Conservation (phyloP, 1,140 invertebrate species). For the Tetragonula clypearis region DNA sequence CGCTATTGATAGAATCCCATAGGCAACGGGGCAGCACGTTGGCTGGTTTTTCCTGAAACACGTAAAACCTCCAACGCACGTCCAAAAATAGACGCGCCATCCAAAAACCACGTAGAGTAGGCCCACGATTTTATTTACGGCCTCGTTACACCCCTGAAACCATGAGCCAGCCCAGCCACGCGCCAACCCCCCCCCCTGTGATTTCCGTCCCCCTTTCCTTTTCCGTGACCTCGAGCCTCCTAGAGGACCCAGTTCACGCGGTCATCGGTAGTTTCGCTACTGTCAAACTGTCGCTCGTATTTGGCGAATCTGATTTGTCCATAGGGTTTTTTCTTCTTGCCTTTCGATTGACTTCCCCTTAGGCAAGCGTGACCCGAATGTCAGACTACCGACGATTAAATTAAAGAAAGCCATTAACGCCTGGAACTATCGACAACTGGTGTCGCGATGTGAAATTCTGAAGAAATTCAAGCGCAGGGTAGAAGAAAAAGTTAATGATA, state of each 20-base stretch:
- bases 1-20: constrained; percentile 76
- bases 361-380: too few species aligned
- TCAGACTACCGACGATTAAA: too few species aligned
- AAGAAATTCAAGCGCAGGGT: too few species aligned
- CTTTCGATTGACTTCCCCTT: background rate
- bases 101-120: constrained; percentile 73
- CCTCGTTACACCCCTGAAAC: constrained; percentile 74
- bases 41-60: constrained; percentile 77
- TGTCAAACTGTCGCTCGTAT: background rate
- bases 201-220: background rate
- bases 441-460: too few species aligned
- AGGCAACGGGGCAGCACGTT: constrained; percentile 54
- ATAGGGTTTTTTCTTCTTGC: too few species aligned
- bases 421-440: too few species aligned
- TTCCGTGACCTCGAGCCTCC: background rate
- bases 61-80: constrained; percentile 71
- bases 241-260: background rate
- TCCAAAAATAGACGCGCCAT: constrained; percentile 75
- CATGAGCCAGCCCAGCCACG: constrained; percentile 77
- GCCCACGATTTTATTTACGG: constrained; percentile 79
- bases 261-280: background rate
- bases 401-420: too few species aligned
- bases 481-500: too few species aligned
- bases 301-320: background rate
- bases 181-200: constrained; percentile 64